Evolutionary conservation across 2,888 invertebrate genomes (phyloP).

Genomic region (Cyaniris semiargus): DNA sequence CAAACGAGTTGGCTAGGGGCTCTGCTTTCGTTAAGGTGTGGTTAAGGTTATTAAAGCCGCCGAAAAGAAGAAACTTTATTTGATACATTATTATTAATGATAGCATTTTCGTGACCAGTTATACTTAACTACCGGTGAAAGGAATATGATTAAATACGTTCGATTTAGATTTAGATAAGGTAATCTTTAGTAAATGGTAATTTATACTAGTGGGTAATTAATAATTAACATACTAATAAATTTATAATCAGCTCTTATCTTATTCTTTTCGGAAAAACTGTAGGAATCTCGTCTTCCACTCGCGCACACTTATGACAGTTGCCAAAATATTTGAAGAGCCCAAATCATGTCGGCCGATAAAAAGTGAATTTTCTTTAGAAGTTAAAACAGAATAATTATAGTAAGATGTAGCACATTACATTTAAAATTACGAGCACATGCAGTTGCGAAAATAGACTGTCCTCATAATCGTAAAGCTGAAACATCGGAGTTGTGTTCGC

Average conservation of each 20-base stretch:
- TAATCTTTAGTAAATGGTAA: no score
- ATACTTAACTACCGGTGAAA: not conserved
- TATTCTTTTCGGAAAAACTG: no score
- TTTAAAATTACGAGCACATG: not conserved
- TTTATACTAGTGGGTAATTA: no score
- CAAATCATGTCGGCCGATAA: no score
- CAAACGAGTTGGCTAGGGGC: no score
- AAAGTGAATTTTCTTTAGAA: not conserved
- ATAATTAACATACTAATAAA: no score
- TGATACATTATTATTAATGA: not conserved
- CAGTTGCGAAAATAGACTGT: not conserved
- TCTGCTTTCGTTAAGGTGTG: not conserved
- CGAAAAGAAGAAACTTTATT: not conserved
- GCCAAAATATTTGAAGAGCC: no score
- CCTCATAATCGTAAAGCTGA: not conserved
- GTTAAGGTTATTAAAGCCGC: not conserved
- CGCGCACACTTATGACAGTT: no score
- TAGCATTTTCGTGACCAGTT: not conserved
- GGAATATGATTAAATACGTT: not conserved
- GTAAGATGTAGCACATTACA: not conserved
- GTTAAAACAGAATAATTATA: not conserved
- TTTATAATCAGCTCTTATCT: no score
- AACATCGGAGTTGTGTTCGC: not conserved
- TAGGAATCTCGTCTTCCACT: no score
- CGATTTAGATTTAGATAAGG: not conserved